A percentile compares a stretch with the other conserved stretches of the same genome.
Conservation (phyloP, 2,113 vertebrate species). For the Neogale vison region DNA sequence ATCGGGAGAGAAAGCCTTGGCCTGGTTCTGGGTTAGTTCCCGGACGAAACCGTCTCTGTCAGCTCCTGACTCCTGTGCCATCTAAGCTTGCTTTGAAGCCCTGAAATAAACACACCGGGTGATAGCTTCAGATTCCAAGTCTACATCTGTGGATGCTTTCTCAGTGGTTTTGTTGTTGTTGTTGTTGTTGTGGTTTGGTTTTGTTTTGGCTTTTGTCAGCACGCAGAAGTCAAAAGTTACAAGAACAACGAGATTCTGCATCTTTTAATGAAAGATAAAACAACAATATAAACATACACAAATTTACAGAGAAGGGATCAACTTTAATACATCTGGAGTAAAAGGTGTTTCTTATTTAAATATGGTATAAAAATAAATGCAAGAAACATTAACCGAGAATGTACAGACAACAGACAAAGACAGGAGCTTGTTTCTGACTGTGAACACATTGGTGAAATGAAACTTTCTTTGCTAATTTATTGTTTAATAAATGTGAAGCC, state of each 20-base stretch:
- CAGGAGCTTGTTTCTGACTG: slow-evolving; percentile 85
- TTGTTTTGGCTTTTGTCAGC: slow-evolving; percentile 23
- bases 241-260: slow-evolving; percentile 86
- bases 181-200: neutral
- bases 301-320: slow-evolving; percentile 93
- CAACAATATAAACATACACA: slow-evolving; percentile 91
- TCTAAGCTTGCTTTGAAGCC: neutral
- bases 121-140: neutral
- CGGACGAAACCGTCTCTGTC: neutral
- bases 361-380: slow-evolving; percentile 99
- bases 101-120: neutral
- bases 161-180: neutral
- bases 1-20: neutral
- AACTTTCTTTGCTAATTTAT: slow-evolving; percentile 91
- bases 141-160: neutral
- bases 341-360: slow-evolving; percentile 95
- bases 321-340: slow-evolving; percentile 96
- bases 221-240: slow-evolving; percentile 79
- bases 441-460: slow-evolving; percentile 90
- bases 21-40: neutral
- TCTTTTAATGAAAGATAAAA: slow-evolving; percentile 91
- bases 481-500: slow-evolving; percentile 93
- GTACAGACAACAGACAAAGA: slow-evolving; percentile 90
- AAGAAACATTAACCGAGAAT: slow-evolving; percentile 92
- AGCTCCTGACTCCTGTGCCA: neutral